Evolutionary conservation across 2,113 vertebrate genomes (phyloP), one percentile per base, ranked within the genome.

Genomic region (Psittacula cyanocephala): DNA sequence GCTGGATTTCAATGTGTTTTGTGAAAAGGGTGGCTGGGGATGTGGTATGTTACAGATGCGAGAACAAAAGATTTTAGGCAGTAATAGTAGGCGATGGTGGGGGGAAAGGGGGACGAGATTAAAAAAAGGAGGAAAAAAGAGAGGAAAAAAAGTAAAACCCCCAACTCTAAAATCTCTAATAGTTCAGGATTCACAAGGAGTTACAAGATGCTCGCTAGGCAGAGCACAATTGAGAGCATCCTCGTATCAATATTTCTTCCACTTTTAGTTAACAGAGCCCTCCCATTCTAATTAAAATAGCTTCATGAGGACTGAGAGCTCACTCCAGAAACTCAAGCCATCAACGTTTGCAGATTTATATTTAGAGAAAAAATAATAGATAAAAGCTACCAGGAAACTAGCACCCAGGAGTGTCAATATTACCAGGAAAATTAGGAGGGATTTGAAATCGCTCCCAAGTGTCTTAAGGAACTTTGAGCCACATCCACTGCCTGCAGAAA

Each of bases 191-290:
- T 94, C 77, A 91, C 63, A 78, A 65, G 50, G 79, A 89, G 50
- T 81, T 83, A 33, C 29, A 39, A 27, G 43, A n/a, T 50, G 39
- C 68, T 94, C 4, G 0, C 76, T 23, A 75, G 62, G 52, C 78
- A 81, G 59, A 87, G 49, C 69, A 65, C 41, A 90, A 76, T 71
- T 83, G 52, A 49, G 52, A 89, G n/a, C 78, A 76, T 44, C 27
- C 41, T 79, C 41, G 8, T 44, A 67, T 29, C 39, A 33, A 33
- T 91, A 46, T 89, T 94, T 84, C 65, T 94, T 89, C 77, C 65
- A 88, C 65, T 96, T 94, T 94, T 91, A 95, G 69, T 97, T 94
- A 95, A 96, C 96, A 93, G 88, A 96, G 53, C 63, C 96, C 83
- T 94, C 90, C 90, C 92, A 84, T 92, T 96, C 88, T 96, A 91